phyloP scores from a whole-genome alignment of 2,797 vertebrate species.

The Nasua narica region DNA sequence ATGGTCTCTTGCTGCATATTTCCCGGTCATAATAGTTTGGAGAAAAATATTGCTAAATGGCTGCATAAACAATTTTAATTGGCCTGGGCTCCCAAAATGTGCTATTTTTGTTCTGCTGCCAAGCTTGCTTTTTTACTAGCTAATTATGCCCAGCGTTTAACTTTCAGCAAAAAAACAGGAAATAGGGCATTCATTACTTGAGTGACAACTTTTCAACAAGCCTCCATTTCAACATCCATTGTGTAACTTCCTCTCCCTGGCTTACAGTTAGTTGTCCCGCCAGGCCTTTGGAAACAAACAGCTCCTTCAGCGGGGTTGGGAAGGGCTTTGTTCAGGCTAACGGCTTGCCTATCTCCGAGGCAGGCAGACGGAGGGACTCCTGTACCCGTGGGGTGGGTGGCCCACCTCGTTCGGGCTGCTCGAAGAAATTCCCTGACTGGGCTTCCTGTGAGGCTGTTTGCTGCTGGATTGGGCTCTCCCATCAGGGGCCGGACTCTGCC shows the following conservation, averaged over 20 bases:
- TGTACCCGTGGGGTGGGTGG: neutral
- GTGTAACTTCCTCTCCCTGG: constrained; percentile 85
- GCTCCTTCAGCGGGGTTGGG: constrained; percentile 40
- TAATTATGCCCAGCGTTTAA: constrained; percentile 86
- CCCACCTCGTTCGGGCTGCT: neutral
- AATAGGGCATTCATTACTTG: constrained; percentile 86
- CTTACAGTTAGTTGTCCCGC: constrained; percentile 80
- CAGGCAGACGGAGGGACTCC: neutral
- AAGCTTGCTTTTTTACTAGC: constrained; percentile 83
- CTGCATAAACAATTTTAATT: constrained; percentile 87
- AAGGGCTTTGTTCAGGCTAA: neutral
- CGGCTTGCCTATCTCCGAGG: neutral
- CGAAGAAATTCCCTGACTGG: neutral
- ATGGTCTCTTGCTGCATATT: constrained; percentile 68
- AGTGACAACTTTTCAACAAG: constrained; percentile 87
- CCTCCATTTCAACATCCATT: constrained; percentile 87
- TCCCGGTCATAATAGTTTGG: constrained; percentile 76
- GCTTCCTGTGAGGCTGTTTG: neutral
- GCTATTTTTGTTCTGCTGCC: constrained; percentile 85
- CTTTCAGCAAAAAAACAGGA: constrained; percentile 87
- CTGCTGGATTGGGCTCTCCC: neutral
- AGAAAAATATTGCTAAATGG: constrained; percentile 83
- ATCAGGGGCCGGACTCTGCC: neutral
- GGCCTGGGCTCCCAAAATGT: constrained; percentile 82
- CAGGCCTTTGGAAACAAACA: constrained; percentile 72